A percentile compares a stretch with the other conserved stretches of the same genome.
Conservation (phyloP, 53 echinoderm and acorn worm species). For the Hippasteria phrygiana region DNA sequence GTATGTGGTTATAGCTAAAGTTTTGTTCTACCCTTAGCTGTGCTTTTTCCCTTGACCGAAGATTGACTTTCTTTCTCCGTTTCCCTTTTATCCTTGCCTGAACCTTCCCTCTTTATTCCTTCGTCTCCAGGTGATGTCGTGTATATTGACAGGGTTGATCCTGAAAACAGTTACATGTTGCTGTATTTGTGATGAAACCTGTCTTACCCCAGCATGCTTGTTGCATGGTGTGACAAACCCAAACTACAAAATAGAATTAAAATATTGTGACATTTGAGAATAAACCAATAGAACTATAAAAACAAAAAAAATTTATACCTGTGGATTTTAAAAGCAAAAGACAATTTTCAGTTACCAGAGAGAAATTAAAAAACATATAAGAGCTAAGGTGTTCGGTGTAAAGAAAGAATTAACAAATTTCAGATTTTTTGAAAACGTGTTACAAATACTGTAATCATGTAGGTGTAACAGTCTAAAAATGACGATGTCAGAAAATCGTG, state of each 20-base stretch:
- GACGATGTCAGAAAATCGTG: too few species aligned
- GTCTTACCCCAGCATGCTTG: slow-evolving; percentile 19
- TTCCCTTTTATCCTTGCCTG: background rate
- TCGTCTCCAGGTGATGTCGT: slow-evolving; percentile 60
- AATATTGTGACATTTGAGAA: background rate
- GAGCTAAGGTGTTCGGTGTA: too few species aligned
- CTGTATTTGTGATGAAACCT: slow-evolving; percentile 55
- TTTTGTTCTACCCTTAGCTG: background rate
- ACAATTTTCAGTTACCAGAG: too few species aligned
- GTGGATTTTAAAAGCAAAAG: too few species aligned
- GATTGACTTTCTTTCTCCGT: slow-evolving; percentile 34
- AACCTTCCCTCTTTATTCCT: background rate
- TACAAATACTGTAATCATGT: too few species aligned
- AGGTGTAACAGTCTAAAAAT: too few species aligned
- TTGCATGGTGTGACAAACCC: slow-evolving; percentile 54
- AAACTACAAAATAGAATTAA: background rate
- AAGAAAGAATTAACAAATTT: too few species aligned
- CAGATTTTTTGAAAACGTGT: too few species aligned
- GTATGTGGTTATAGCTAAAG: background rate
- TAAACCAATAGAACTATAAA: too few species aligned
- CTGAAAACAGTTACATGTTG: slow-evolving; percentile 66
- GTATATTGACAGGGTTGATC: slow-evolving; percentile 57
- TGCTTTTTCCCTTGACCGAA: slow-evolving; percentile 7
- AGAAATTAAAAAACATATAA: too few species aligned
- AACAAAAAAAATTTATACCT: too few species aligned